Evolutionary conservation across 2,888 invertebrate species (phyloP).

Genomic region (Pachliopta kotzebuea): DNA sequence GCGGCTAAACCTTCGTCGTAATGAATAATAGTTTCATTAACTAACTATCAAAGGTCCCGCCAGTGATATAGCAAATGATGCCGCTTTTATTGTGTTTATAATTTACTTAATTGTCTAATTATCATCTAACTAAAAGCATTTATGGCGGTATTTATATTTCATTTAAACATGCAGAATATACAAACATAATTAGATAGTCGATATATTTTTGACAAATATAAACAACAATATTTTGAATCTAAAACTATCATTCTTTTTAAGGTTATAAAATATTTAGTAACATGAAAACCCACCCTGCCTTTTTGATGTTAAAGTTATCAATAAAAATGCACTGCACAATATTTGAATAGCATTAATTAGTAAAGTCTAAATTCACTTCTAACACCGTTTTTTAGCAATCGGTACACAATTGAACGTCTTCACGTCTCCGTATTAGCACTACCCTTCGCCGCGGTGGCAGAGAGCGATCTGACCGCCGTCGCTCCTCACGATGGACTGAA

Average conservation of each 20-base stretch:
- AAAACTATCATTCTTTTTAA: neutral
- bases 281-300: conserved; percentile 33
- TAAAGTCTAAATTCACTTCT: conserved; percentile 43
- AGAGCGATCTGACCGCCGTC: conserved; percentile 48
- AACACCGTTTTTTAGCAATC: conserved; percentile 37
- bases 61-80: conserved; percentile 36
- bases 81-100: conserved; percentile 31
- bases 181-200: neutral
- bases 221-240: neutral
- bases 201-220: neutral
- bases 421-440: conserved; percentile 53
- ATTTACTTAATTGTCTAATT: conserved; percentile 5
- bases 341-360: conserved; percentile 38
- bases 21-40: conserved; percentile 32
- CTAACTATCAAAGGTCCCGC: conserved; percentile 41
- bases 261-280: neutral
- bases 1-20: conserved; percentile 9
- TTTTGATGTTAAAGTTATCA: conserved; percentile 19
- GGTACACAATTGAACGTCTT: conserved; percentile 40
- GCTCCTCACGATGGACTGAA: conserved; percentile 74
- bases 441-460: conserved; percentile 52
- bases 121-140: neutral
- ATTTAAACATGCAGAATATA: neutral
- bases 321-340: conserved; percentile 44
- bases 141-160: neutral